A percentile compares a stretch with the other conserved stretches of the same genome.
Conservation (phyloP, 92 coral and sea anemone species). For the Diadumene lineata region DNA sequence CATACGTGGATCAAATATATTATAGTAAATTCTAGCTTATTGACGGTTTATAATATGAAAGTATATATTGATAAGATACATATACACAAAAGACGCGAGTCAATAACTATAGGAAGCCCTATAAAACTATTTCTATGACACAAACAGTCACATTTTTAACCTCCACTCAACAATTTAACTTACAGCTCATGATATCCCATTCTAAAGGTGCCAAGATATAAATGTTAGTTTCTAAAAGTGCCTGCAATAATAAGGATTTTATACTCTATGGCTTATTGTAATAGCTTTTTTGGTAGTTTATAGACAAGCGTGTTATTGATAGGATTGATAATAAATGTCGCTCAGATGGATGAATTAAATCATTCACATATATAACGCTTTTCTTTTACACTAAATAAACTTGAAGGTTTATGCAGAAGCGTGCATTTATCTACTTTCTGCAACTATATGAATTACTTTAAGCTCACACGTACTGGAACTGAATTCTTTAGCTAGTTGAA, state of each 20-base stretch:
- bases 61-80: background rate
- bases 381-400: conserved; percentile 5
- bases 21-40: background rate
- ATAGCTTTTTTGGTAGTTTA: background rate
- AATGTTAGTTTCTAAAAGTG: background rate
- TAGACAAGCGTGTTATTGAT: background rate
- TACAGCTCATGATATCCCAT: conserved; percentile 1
- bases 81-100: background rate
- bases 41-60: background rate
- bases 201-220: background rate
- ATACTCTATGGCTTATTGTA: background rate
- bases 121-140: background rate
- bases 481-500: conserved; percentile 22
- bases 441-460: conserved; percentile 25
- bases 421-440: conserved; percentile 20
- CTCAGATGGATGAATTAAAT: conserved; percentile 3
- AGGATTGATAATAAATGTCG: background rate
- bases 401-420: conserved; percentile 7
- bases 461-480: conserved; percentile 8
- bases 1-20: conserved; percentile 2
- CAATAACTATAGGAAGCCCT: background rate
- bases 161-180: background rate
- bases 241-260: background rate
- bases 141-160: conserved; percentile 2
- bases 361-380: conserved; percentile 6